Conservation (phyloP, 1,140 invertebrate species). For the Lithobius niger region DNA sequence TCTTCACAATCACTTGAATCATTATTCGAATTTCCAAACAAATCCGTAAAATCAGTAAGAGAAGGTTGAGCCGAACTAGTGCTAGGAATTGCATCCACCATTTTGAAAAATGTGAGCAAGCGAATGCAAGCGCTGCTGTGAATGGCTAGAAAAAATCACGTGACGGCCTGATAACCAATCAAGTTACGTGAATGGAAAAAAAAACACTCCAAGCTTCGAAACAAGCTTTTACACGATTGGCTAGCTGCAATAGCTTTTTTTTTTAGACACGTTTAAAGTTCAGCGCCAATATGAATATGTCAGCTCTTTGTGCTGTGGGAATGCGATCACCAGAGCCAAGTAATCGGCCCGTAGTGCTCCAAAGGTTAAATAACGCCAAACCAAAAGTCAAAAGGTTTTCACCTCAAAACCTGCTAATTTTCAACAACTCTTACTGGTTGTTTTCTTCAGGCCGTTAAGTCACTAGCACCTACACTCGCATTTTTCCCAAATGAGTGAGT, state of each 20-base stretch:
- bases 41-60: neutral
- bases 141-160: neutral
- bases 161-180: neutral
- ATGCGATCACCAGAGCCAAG: neutral
- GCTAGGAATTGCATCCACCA: no score
- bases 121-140: no score
- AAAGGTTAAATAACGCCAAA: no score
- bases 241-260: no score
- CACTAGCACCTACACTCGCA: no score
- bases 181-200: neutral
- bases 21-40: neutral
- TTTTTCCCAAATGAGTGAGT: no score
- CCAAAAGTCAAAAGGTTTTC: no score
- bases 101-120: neutral
- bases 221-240: neutral
- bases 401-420: no score
- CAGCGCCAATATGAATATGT: neutral
- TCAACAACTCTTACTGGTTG: no score
- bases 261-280: neutral
- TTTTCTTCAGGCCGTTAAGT: no score
- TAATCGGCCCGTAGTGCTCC: neutral
- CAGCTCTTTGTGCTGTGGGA: neutral
- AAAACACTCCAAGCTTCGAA: neutral
- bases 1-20: no score
- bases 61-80: neutral